These are phyloP conservation scores for human DNA, from an alignment of 2,113 vertebrate species.

Conservation along the genomic window GRCh38 chr5:167034501-167035000, in stretches of 20 bases:
- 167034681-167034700: neutral
- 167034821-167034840: neutral
- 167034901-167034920: conserved; percentile 7
- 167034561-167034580: too few species aligned
- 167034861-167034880: neutral
- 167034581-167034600: too few species aligned
- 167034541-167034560: too few species aligned
- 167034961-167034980: neutral
- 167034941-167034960: neutral
- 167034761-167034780: neutral
- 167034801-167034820: neutral
- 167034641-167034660: too few species aligned
- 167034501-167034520: too few species aligned
- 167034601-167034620: too few species aligned
- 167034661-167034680: neutral
- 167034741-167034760: neutral
- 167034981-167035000: neutral
- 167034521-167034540: too few species aligned
- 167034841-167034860: neutral
- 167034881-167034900: neutral
- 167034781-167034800: neutral
- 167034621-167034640: too few species aligned
- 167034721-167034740: neutral
- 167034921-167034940: neutral
- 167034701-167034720: neutral